Evolutionary conservation across 2,888 invertebrate species (phyloP), one percentile per base, ranked within the genome.

Genomic region (Eurytoma californica): DNA sequence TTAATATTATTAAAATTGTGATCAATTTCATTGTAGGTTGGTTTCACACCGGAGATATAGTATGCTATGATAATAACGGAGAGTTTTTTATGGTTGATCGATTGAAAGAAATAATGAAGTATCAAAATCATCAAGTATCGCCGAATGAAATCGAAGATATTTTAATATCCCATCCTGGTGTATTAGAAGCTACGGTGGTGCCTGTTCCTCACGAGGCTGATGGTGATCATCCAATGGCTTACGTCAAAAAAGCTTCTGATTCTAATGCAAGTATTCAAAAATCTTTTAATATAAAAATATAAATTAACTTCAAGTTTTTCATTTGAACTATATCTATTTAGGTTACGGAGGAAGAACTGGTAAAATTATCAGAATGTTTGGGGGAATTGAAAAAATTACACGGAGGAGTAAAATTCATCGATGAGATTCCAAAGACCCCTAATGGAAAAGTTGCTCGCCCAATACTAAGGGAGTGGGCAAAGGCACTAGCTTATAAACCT

Each of bases 11-110:
- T n/a, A n/a, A n/a, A n/a, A n/a, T 30, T 30, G 30, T 30, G 4
- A 30, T n/a, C n/a, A n/a, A 30, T 30, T 3, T 3, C 4, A 30
- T 3, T 30, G 4, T 4, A 87, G 87, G 86, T 3, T 90, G 86
- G 87, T 30, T 87, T n/a, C 87, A 86, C n/a, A 84, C 87, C 0
- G 89, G 90, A 13, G 90, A 90, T 81, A 74, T 90, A 0, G 84
- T 83, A 18, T 86, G 86, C 60, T 84, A 85, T 24, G 86, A 89
- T 63, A 85, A 87, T 12, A 83, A 86, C 2, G 86, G 85, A 0
- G 82, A 87, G 51, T 16, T 88, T 3, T 89, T 84, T 16, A 81
- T 87, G 55, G 60, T 87, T 0, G 89, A 88, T 30, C 84, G 89
- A 73, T 49, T 88, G 1, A 87, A 87, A 63, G 88, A 87, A 39